phyloP scores from a whole-genome alignment of 2,113 vertebrate genomes.

The Petrocephalus zakoni region DNA sequence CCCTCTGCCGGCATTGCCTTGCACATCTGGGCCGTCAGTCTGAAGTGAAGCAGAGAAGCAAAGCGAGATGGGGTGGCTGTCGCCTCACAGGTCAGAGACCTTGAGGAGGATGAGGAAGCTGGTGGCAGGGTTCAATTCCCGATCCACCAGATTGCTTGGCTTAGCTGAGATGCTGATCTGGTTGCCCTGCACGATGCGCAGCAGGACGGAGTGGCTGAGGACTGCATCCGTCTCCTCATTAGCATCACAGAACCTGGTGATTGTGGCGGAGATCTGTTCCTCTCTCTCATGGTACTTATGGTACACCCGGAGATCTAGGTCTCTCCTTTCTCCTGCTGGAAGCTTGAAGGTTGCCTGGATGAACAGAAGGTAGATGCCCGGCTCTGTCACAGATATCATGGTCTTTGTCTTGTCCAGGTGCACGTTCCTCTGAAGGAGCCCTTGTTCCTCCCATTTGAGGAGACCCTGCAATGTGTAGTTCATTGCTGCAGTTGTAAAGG shows the following conservation, averaged over 20 bases:
- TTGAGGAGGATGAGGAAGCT: constrained; percentile 16
- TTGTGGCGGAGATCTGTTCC: neutral
- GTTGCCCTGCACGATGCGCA: neutral
- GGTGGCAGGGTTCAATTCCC: neutral
- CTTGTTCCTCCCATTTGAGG: neutral
- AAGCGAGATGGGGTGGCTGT: neutral
- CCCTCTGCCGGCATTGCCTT: neutral
- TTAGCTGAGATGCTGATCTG: neutral
- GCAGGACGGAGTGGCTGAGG: constrained; percentile 12
- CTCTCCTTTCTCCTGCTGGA: no score
- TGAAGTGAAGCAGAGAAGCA: neutral
- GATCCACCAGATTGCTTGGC: constrained; percentile 4
- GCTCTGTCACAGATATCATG: neutral
- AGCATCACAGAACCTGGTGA: neutral
- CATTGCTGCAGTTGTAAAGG: neutral
- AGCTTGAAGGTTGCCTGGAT: constrained; percentile 11
- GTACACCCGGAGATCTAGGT: neutral
- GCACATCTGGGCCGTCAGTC: neutral
- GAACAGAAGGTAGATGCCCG: constrained; percentile 7
- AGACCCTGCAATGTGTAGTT: neutral
- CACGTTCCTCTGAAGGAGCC: neutral
- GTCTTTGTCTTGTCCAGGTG: neutral
- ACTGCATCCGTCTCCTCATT: neutral
- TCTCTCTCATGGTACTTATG: neutral
- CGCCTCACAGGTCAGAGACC: neutral